These are phyloP conservation scores for Mamestra configurata DNA, from an alignment of 1,140 invertebrate species.

Conservation along the genomic window DNA sequence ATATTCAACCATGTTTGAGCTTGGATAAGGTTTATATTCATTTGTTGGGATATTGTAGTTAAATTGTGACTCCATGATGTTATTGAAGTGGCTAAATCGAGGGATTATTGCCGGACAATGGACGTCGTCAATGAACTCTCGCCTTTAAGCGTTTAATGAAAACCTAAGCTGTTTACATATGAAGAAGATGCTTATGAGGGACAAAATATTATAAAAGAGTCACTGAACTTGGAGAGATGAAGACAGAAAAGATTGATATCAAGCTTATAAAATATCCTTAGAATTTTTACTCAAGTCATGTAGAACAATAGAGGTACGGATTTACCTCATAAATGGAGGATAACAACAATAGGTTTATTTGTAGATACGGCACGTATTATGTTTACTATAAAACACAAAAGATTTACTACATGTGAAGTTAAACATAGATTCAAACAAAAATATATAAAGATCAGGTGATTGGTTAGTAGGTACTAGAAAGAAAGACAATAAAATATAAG, in stretches of 20 bases:
- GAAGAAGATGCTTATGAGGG: neutral
- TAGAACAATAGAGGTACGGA: neutral
- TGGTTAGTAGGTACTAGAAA: too few relatives aligned
- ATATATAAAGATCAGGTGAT: too few relatives aligned
- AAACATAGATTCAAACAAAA: too few relatives aligned
- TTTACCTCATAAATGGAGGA: neutral
- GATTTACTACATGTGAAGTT: neutral
- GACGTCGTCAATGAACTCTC: conserved; percentile 56
- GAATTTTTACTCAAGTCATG: neutral
- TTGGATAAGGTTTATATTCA: conserved; percentile 3
- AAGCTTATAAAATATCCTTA: neutral
- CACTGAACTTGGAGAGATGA: neutral
- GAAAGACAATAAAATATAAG: too few relatives aligned
- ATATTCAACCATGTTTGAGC: neutral
- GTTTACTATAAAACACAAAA: neutral
- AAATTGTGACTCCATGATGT: conserved; percentile 49
- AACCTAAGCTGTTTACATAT: conserved; percentile 1
- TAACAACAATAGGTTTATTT: neutral
- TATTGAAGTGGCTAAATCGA: conserved; percentile 60
- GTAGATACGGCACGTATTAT: neutral
- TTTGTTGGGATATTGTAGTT: neutral
- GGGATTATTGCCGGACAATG: conserved; percentile 64
- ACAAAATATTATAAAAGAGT: neutral
- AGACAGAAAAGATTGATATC: neutral
- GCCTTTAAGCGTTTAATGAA: conserved; percentile 21